Evolutionary conservation across 2,888 invertebrate genomes (phyloP), one percentile per base, ranked within the genome.

Genomic region (Agriopis aurantiaria): DNA sequence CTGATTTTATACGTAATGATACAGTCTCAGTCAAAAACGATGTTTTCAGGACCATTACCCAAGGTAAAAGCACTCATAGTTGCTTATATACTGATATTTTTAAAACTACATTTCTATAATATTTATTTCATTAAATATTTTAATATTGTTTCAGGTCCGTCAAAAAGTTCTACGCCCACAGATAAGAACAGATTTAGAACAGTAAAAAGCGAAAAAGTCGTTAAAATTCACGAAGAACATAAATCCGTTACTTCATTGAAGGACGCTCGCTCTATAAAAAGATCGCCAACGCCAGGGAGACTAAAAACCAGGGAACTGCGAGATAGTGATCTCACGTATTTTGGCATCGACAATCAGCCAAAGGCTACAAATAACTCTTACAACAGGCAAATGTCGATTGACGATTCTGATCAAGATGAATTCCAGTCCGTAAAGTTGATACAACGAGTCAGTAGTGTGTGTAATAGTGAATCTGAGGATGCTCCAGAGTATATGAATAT

Each of bases 301-400:
- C 76, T 86, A 12, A 91, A 89, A 82, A 87, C 91, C 7, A 89
- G 96, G 75, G 93, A 95, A 84, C 86, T 96, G 53, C 91, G 95
- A 71, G 95, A 95, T 56, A 96, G 95, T 74, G 96, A 96, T 79
- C 88, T 96, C 58, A 95, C 95, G 70, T 96, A 95, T 81, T 96
- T 96, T 78, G 96, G 96, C 43, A 80, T 91, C 17, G 81, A 84
- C 59, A 82, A 84, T 52, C 68, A 75, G 52, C 64, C 64, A 14
- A 77, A 61, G 60, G 78, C 75, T 70, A 64, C 68, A n/a, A 75
- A 71, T n/a, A 78, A 74, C 40, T 52, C 53, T 11, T 77, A 79
- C 53, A 66, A 67, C 66, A 77, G 71, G 70, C 73, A 78, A 40
- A 65, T 63, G 46, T 62, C 76, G 45, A 53, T 71, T 43, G 83